phyloP scores from a whole-genome alignment of 2,797 vertebrate genomes.

The Mormyrops attenuatus region DNA sequence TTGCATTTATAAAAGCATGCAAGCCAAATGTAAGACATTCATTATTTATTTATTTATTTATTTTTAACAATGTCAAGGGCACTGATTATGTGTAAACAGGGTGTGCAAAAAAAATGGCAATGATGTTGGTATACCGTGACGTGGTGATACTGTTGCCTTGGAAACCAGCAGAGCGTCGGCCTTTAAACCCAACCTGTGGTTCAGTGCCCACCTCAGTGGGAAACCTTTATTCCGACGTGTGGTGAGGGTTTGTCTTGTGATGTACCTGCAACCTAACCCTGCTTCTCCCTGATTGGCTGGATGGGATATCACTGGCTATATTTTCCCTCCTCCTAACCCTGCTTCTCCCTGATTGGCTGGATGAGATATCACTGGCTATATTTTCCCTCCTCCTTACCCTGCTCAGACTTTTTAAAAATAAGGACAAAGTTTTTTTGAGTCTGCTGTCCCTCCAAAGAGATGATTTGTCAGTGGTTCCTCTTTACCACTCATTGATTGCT shows the following conservation, averaged over 20 bases:
- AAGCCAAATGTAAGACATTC: constrained; percentile 69
- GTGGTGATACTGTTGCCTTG: constrained; percentile 36
- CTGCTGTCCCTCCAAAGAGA: constrained; percentile 73
- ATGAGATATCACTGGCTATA: constrained; percentile 62
- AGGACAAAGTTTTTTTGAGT: constrained; percentile 51
- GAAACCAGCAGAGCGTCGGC: constrained; percentile 45
- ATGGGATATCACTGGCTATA: constrained; percentile 62
- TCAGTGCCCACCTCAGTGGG: constrained; percentile 15
- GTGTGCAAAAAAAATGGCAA: constrained; percentile 51
- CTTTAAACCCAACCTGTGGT: constrained; percentile 30
- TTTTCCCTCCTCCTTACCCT: constrained; percentile 55
- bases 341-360: constrained; percentile 62
- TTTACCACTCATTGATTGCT: constrained; percentile 62
- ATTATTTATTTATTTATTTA: constrained; percentile 26
- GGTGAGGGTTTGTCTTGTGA: constrained; percentile 16
- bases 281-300: constrained; percentile 62
- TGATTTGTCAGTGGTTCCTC: constrained; percentile 44
- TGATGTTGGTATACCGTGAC: constrained; percentile 52
- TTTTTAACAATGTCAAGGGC: constrained; percentile 67
- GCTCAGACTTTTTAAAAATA: constrained; percentile 61
- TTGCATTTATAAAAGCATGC: constrained; percentile 74
- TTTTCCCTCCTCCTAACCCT: constrained; percentile 55
- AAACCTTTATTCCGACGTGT: neutral
- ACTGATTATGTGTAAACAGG: constrained; percentile 68
- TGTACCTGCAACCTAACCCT: constrained; percentile 45